phyloP scores from a whole-genome alignment of 2,888 invertebrate genomes.

The Megastigmus dorsalis region DNA sequence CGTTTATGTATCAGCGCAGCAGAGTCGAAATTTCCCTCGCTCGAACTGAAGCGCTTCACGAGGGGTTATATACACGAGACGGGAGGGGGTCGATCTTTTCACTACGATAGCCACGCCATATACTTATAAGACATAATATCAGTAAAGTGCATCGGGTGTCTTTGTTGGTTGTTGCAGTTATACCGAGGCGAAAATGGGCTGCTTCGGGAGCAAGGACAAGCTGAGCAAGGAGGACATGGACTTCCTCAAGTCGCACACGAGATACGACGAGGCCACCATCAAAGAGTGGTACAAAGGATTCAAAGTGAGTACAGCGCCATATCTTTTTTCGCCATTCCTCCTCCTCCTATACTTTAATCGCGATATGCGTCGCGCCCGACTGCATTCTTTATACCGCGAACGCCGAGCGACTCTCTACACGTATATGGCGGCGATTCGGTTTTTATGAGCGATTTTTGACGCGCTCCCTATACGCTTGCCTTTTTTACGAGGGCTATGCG shows the following conservation, averaged over 20 bases:
- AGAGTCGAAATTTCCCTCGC: too few relatives aligned
- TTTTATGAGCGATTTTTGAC: background rate
- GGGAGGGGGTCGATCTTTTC: too few relatives aligned
- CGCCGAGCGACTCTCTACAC: background rate
- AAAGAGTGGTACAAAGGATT: constrained; percentile 99
- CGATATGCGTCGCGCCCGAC: background rate
- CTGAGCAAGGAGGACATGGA: constrained; percentile 99
- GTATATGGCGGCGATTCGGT: background rate
- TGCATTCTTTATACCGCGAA: too few relatives aligned
- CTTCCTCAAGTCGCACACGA: constrained; percentile 97
- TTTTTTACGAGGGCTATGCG: too few relatives aligned
- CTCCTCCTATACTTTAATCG: too few relatives aligned
- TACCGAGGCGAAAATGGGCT: constrained; percentile 82
- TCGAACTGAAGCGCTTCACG: too few relatives aligned
- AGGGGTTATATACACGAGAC: too few relatives aligned
- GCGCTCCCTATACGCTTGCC: too few relatives aligned
- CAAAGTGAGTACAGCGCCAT: constrained; percentile 85
- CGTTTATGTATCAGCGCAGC: too few relatives aligned
- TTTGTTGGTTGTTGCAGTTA: constrained; percentile 69
- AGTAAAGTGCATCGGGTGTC: constrained; percentile 6
- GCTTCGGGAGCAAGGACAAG: constrained; percentile 96
- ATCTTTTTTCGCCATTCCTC: background rate
- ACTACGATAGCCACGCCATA: too few relatives aligned
- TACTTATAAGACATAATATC: too few relatives aligned
- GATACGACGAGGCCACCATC: constrained; percentile 98